Evolutionary conservation across 2,113 vertebrate genomes (phyloP), one percentile per base, ranked within the genome.

Genomic region (Platichthys stellatus): DNA sequence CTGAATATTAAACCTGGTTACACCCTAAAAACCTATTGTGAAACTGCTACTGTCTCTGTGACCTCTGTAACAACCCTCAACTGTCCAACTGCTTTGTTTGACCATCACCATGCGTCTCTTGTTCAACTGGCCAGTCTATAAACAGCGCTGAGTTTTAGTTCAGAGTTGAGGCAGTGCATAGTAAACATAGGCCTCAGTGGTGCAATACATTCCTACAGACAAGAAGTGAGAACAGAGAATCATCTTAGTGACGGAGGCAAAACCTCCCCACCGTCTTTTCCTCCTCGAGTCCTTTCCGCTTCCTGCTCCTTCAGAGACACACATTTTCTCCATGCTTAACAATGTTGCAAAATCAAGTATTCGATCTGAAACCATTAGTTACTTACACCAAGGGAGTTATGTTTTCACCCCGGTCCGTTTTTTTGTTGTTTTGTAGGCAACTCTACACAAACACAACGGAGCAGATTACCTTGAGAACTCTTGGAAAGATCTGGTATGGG

Each of bases 31-130:
- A 51, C 47, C 14, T 18, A 21, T 53, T 51, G 21, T 26, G 45
- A 65, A 31, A 63, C 18, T 11, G 17, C 17, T 13, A 9, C 69
- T 31, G 74, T 85, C 74, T 62, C 68, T 69, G 54, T 80, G 71
- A 87, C 89, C 84, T 31, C 31, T 31, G 31, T 31, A 7, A 7
- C 51, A 83, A 68, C 79, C 64, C 83, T 26, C 65, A 63, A 66
- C 74, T 80, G 81, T 83, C 82, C 69, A 26, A 63, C 81, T 82
- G 82, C 73, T 82, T 88, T 90, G 85, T 90, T 86, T 86, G 88
- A 87, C 84, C 90, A 78, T 47, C 79, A 59, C 74, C 21, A 12
- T 21, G 68, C 31, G 65, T 76, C 84, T 68, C 66, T 73, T 64
- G 83, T 65, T 85, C 80, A 74, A 74, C 54, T 23, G 63, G 67